Conservation (phyloP, 2,888 invertebrate species). For the Anthophora plumipes region DNA sequence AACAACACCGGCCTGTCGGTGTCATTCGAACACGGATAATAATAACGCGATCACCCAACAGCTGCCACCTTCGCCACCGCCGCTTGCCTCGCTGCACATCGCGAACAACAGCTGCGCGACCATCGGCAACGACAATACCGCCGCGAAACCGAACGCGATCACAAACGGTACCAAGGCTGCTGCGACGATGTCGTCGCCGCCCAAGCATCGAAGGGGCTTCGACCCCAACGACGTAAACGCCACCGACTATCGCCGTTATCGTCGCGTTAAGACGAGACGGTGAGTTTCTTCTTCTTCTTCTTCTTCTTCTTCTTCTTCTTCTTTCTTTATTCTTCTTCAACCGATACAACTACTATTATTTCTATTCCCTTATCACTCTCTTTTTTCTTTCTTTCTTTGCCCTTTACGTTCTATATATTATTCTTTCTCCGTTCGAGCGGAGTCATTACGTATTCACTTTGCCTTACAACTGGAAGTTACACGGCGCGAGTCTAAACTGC, state of each 20-base stretch:
- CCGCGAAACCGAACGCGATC: slow-evolving; percentile 63
- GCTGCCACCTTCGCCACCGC: slow-evolving; percentile 73
- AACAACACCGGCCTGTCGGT: slow-evolving; percentile 73
- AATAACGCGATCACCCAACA: slow-evolving; percentile 45
- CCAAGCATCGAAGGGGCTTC: slow-evolving; percentile 81
- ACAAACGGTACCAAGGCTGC: slow-evolving; percentile 73
- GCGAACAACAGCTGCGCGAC: slow-evolving; percentile 51
- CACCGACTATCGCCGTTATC: slow-evolving; percentile 80
- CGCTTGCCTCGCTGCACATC: slow-evolving; percentile 69
- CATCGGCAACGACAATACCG: slow-evolving; percentile 52
- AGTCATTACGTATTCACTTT: slow-evolving; percentile 33
- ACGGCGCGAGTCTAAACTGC: background rate
- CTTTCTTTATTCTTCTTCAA: too few relatives aligned
- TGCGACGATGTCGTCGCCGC: slow-evolving; percentile 79
- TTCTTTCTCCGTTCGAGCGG: slow-evolving; percentile 21
- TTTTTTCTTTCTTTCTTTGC: too few relatives aligned
- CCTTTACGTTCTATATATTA: slow-evolving; percentile 12
- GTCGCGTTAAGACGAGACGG: slow-evolving; percentile 81
- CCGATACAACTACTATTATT: too few relatives aligned
- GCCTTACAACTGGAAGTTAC: background rate
- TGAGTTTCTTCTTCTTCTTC: slow-evolving; percentile 70
- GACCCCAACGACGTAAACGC: slow-evolving; percentile 79
- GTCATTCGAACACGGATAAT: slow-evolving; percentile 56
- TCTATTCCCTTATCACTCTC: background rate
- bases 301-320: slow-evolving; percentile 15